A percentile compares a stretch with the other conserved stretches of the same genome.
Evolutionary conservation across 1,140 invertebrate genomes (phyloP).

Genomic region (Myzus persicae): DNA sequence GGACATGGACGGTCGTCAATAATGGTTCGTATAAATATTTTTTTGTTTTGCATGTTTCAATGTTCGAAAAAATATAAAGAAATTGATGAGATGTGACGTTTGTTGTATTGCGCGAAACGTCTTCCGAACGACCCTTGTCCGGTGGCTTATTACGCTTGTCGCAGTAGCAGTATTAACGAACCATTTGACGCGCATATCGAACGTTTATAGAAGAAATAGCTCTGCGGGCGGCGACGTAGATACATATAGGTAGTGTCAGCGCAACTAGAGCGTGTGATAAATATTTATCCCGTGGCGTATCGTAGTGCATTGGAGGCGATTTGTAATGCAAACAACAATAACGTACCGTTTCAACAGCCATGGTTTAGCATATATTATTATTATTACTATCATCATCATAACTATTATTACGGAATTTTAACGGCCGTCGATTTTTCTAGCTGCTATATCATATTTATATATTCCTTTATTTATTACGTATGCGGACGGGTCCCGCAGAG

Average conservation of each 20-base stretch:
- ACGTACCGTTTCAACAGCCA: conserved; percentile 44
- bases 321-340: conserved; percentile 51
- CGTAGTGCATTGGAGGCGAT: neutral
- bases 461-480: conserved; percentile 4
- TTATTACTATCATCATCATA: neutral
- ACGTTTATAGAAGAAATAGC: neutral
- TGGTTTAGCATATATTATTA: conserved; percentile 24
- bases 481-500: neutral
- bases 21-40: neutral
- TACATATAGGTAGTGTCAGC: neutral
- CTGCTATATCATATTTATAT: neutral
- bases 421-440: neutral
- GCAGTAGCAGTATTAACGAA: neutral
- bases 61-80: neutral
- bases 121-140: neutral
- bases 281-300: conserved; percentile 2
- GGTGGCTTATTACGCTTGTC: neutral
- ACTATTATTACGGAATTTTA: conserved; percentile 33
- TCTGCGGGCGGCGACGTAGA: neutral
- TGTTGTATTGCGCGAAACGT: neutral
- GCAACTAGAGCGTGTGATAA: conserved; percentile 45
- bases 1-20: neutral
- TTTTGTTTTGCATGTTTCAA: neutral
- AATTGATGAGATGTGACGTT: neutral
- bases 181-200: conserved; percentile 11